These are phyloP conservation scores for Enteromius mattozi DNA, from an alignment of 2,797 vertebrate species.

Conservation along the genomic window DNA sequence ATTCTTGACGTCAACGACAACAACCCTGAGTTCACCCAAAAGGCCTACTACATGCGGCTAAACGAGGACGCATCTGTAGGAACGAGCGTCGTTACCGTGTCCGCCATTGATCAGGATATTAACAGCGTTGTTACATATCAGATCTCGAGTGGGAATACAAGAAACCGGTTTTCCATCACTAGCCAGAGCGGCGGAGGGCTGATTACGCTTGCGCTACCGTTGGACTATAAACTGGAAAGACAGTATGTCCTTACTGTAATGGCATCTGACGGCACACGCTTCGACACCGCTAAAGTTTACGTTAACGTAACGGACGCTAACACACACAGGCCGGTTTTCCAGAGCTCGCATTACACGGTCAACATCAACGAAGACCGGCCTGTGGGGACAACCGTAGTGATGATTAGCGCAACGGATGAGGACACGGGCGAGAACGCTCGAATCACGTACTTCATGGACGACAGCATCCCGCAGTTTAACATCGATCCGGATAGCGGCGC, in stretches of 20 bases:
- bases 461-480: constrained; percentile 95
- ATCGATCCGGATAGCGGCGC: constrained; percentile 89
- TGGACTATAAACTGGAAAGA: constrained; percentile 96
- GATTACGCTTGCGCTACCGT: constrained; percentile 88
- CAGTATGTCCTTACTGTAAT: constrained; percentile 90
- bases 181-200: constrained; percentile 93
- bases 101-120: constrained; percentile 90
- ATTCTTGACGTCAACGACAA: constrained; percentile 95
- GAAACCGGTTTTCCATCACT: constrained; percentile 96
- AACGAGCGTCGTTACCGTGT: constrained; percentile 92
- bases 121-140: constrained; percentile 96
- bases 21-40: constrained; percentile 92
- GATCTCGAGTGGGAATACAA: constrained; percentile 94
- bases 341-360: constrained; percentile 96
- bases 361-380: constrained; percentile 91
- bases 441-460: constrained; percentile 96
- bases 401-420: constrained; percentile 95
- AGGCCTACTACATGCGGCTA: constrained; percentile 86
- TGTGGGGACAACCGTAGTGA: constrained; percentile 87
- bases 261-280: constrained; percentile 88
- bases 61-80: constrained; percentile 94
- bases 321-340: constrained; percentile 95
- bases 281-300: constrained; percentile 87
- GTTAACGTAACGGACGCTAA: constrained; percentile 96
- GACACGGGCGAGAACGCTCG: constrained; percentile 94